These are phyloP conservation scores for Jordanella pulchra DNA, from an alignment of 2,797 vertebrate genomes.

Conservation along the genomic window DNA sequence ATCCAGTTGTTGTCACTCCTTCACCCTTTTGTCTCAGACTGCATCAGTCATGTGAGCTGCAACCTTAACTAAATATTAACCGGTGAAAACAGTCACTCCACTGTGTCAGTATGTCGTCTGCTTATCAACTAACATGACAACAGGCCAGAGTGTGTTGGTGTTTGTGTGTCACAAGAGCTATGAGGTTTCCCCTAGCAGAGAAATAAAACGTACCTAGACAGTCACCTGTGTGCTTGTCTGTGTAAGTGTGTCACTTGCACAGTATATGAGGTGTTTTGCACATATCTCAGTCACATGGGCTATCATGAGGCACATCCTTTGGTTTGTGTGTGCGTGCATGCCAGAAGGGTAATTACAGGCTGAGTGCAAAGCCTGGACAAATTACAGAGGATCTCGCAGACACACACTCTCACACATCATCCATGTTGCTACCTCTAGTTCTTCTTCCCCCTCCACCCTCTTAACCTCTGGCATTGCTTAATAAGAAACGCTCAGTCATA, in stretches of 20 bases:
- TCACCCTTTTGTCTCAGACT: conserved; percentile 22
- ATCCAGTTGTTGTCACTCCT: conserved; percentile 7
- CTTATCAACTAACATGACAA: conserved; percentile 33
- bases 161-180: conserved; percentile 32
- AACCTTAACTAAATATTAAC: conserved; percentile 61
- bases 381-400: conserved; percentile 69
- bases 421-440: conserved; percentile 31
- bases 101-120: conserved; percentile 46
- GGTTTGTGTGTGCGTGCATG: conserved; percentile 40
- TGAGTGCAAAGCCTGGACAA: conserved; percentile 67
- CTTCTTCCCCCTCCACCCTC: conserved; percentile 51
- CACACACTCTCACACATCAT: conserved; percentile 43
- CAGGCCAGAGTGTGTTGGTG: conserved; percentile 10
- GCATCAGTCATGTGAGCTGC: conserved; percentile 41
- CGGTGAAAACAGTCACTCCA: conserved; percentile 38
- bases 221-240: conserved; percentile 10
- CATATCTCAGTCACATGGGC: conserved; percentile 43
- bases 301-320: conserved; percentile 56
- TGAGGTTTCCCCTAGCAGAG: conserved; percentile 4
- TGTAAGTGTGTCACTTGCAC: conserved; percentile 41
- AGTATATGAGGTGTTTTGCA: conserved; percentile 38
- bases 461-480: conserved; percentile 46
- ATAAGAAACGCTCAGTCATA: conserved; percentile 41
- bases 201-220: conserved; percentile 27
- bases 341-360: conserved; percentile 66